Conservation (phyloP, 2,888 invertebrate genomes). For the Capitulum mitella region DNA sequence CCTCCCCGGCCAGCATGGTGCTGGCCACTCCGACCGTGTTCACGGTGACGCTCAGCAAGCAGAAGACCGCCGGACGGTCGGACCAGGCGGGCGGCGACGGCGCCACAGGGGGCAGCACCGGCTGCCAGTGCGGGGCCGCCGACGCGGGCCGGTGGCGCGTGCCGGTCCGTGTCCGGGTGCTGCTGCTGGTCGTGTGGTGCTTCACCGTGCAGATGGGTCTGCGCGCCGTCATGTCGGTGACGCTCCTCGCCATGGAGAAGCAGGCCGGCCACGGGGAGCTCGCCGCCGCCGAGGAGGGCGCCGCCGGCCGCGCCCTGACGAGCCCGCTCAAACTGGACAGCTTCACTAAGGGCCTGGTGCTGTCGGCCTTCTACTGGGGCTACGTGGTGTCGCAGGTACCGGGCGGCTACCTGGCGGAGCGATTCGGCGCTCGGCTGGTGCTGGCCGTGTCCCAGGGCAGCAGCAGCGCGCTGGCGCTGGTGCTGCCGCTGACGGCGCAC, state of each 20-base stretch:
- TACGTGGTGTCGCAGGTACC: conserved; percentile 11
- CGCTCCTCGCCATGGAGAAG: not conserved
- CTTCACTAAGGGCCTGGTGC: not conserved
- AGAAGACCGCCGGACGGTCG: too few species aligned
- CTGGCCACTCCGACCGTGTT: too few species aligned
- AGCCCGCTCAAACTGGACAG: not conserved
- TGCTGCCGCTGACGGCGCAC: not conserved
- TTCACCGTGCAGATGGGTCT: not conserved
- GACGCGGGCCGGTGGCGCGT: not conserved
- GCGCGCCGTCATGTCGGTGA: not conserved
- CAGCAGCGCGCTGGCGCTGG: conserved; percentile 1
- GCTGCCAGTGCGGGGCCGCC: not conserved
- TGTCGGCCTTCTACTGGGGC: conserved; percentile 18
- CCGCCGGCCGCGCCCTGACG: not conserved
- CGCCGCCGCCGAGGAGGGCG: not conserved
- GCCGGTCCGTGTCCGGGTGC: not conserved
- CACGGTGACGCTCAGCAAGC: too few species aligned
- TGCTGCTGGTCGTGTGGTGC: not conserved
- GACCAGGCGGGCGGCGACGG: too few species aligned
- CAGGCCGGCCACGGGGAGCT: not conserved
- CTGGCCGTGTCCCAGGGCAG: not conserved
- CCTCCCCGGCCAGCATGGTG: too few species aligned
- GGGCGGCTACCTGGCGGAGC: not conserved
- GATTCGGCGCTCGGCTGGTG: not conserved
- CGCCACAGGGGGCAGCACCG: too few species aligned